Base-by-base conservation (phyloP, 2,797 vertebrate genomes). In the Enteromius radiatus region DNA sequence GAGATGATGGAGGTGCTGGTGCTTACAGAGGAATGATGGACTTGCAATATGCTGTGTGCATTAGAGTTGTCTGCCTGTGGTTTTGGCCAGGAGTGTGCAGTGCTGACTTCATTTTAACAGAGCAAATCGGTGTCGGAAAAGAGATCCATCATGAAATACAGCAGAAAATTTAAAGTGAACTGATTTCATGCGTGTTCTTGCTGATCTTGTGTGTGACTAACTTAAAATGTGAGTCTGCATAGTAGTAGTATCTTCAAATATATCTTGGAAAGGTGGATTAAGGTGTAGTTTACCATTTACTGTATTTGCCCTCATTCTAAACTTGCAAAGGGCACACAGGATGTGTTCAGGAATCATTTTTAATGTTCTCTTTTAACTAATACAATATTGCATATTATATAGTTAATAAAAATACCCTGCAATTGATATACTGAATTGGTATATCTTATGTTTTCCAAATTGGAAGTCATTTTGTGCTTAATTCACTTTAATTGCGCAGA, bases 61-160 rank as follows among this genome's bases (percentile, higher is more conserved):
- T 79, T 69, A 21, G 47, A 43, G 77, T 41, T 33, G 61, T 71
- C 68, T 71, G 38, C 21, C 23, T 79, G 78, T 61, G 67, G 78
- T 45, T 80, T 71, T 81, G 69, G 70, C 80, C 69, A 75, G n/a
- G 17, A 28, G 52, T 65, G 41, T 80, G 41, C 43, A 9, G 41
- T 52, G 43, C 59, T 71, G 70, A 81, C 70, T 81, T 81, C 31
- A 64, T 81, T n/a, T 26, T 65, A 65, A 65, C 70, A 75, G 59
- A 81, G 31, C 33, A 12, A 54, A 81, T 81, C 70, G 14, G n/a
- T 81, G 56, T 65, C n/a, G 9, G 80, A 75, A 81, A 81, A 75
- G 70, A 75, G 31, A 65, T 81, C 45, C 59, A 65, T 81, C 59
- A 52, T 41, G 19, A 33, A 75, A 77, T 45, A 17, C 54, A 47